phyloP scores from a whole-genome alignment of 2,113 vertebrate species.

The Xyliphius kryptos region DNA sequence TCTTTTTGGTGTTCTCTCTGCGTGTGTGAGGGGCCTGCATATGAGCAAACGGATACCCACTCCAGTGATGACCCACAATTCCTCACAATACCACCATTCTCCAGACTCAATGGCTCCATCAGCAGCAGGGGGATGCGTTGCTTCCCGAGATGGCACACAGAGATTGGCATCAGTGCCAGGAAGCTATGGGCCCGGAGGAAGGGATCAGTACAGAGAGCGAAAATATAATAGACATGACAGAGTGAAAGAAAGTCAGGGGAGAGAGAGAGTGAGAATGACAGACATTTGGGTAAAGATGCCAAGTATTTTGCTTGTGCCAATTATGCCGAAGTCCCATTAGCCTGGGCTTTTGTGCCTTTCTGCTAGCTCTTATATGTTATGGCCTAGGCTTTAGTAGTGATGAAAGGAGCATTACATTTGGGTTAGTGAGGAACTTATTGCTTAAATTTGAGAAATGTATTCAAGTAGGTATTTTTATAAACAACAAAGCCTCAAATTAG shows the following conservation, averaged over 20 bases:
- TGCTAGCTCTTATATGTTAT: constrained; percentile 26
- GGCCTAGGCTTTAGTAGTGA: constrained; percentile 11
- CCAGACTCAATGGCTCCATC: constrained; percentile 68
- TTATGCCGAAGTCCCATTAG: too few relatives aligned
- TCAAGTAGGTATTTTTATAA: too few relatives aligned
- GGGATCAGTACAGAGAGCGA: constrained; percentile 49
- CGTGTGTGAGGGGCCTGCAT: constrained; percentile 58
- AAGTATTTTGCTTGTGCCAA: too few relatives aligned
- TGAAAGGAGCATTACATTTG: constrained; percentile 23
- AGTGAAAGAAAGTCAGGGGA: constrained; percentile 15
- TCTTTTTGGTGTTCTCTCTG: constrained; percentile 59
- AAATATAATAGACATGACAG: constrained; percentile 47
- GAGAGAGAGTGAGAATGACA: too few relatives aligned
- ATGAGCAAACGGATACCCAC: constrained; percentile 67
- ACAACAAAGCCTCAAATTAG: too few relatives aligned
- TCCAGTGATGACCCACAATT: constrained; percentile 49
- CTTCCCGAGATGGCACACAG: constrained; percentile 67
- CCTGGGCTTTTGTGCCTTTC: constrained; percentile 35
- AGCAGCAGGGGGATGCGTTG: constrained; percentile 64
- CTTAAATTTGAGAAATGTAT: constrained; percentile 3
- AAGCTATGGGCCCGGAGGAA: constrained; percentile 60
- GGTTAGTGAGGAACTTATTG: constrained; percentile 8
- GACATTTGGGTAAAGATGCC: too few relatives aligned
- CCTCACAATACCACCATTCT: constrained; percentile 68
- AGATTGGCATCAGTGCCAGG: constrained; percentile 66